A percentile compares a stretch with the other conserved stretches of the same genome.
phyloP scores from a whole-genome alignment of 2,797 vertebrate genomes.

The Platyrinchus mystaceus region DNA sequence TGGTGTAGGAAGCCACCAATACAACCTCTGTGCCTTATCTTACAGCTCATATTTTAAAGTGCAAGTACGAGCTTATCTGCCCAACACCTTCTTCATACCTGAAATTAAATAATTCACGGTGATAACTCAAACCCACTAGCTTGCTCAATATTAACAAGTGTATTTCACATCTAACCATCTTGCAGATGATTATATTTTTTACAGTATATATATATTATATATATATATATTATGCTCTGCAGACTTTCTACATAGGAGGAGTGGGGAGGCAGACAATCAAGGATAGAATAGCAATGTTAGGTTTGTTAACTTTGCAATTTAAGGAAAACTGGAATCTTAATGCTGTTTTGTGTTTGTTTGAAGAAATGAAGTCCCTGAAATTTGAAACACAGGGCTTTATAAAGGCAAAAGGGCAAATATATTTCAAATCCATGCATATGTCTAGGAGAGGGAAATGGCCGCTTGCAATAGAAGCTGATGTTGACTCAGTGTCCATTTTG shows the following conservation, averaged over 20 bases:
- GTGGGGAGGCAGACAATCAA: not conserved
- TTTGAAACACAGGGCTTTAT: not conserved
- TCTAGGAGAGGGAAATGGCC: not conserved
- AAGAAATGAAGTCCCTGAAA: not conserved
- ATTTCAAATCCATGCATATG: not conserved
- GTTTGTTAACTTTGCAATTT: not conserved
- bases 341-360: not conserved
- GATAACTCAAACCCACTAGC: not conserved
- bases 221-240: rapidly evolving
- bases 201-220: not conserved
- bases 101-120: not conserved
- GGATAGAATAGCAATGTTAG: not conserved
- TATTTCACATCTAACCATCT: not conserved
- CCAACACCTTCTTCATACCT: not conserved
- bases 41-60: not conserved
- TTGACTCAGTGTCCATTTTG: not conserved
- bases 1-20: not conserved
- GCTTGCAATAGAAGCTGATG: not conserved
- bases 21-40: not conserved
- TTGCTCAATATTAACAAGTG: not conserved
- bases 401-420: not conserved
- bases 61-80: not conserved
- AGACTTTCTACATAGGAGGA: not conserved
- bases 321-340: not conserved
- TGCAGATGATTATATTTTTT: not conserved